Percentiles rank a stretch among this genome's conserved stretches.
phyloP scores from a whole-genome alignment of 2,113 vertebrate species.

The Anser cygnoides region DNA sequence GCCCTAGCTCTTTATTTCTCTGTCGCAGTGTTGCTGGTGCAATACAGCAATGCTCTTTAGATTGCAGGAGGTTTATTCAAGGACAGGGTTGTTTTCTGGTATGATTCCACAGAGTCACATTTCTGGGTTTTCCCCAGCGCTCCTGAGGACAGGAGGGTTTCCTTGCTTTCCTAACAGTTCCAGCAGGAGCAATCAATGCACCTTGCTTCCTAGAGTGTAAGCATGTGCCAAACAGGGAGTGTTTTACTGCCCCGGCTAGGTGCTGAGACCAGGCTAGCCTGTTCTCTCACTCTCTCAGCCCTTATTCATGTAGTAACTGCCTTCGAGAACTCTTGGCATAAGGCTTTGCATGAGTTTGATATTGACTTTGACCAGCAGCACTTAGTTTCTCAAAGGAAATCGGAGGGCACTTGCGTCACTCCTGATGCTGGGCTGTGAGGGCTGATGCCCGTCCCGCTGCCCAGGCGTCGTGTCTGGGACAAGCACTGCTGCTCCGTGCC shows the following conservation, averaged over 20 bases:
- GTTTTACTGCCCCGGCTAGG: neutral
- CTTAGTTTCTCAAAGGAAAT: neutral
- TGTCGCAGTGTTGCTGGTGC: neutral
- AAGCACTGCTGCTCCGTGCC: neutral
- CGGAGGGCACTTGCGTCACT: neutral
- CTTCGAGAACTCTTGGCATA: neutral
- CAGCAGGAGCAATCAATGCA: neutral
- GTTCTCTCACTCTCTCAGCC: neutral
- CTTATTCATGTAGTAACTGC: fast-evolving
- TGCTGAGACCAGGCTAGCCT: neutral
- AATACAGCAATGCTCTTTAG: neutral
- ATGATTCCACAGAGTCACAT: neutral
- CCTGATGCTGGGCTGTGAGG: neutral
- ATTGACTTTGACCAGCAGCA: neutral
- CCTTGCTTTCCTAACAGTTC: neutral
- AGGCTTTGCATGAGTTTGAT: neutral
- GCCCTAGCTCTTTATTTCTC: neutral
- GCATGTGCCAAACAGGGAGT: neutral
- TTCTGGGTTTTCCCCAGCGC: neutral
- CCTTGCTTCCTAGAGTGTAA: neutral
- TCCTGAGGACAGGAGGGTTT: neutral
- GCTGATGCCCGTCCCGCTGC: neutral
- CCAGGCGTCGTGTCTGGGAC: too few relatives aligned
- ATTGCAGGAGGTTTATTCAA: neutral
- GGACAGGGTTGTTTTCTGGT: neutral